phyloP scores from a whole-genome alignment of 1,140 invertebrate genomes.

The Bactericera cockerelli region DNA sequence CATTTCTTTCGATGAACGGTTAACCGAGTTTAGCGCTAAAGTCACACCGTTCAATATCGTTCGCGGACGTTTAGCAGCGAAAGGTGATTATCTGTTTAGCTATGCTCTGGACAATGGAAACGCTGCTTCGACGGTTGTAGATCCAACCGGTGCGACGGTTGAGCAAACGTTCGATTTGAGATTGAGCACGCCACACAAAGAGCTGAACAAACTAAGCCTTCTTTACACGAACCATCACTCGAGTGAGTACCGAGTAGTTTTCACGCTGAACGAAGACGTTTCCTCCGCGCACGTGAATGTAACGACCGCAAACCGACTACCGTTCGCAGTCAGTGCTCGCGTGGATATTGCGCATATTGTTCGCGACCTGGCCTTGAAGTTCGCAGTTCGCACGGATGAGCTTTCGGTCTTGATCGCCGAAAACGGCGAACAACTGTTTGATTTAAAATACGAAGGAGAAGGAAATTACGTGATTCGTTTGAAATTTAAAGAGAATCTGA shows the following conservation, averaged over 20 bases:
- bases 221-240: not conserved
- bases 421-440: not conserved
- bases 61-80: no score
- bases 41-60: no score
- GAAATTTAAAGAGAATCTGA: not conserved
- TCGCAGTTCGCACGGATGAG: not conserved
- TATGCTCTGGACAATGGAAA: no score
- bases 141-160: no score
- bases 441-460: not conserved
- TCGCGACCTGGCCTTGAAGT: not conserved
- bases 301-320: not conserved
- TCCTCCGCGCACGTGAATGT: not conserved
- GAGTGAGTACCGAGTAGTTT: not conserved
- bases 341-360: not conserved
- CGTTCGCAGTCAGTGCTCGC: not conserved
- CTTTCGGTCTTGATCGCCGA: not conserved
- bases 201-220: not conserved
- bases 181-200: not conserved
- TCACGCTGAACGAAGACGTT: not conserved
- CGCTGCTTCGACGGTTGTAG: no score
- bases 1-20: no score
- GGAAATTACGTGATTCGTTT: not conserved
- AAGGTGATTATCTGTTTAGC: no score
- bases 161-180: not conserved
- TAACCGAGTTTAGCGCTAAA: no score